Evolutionary conservation across 2,797 vertebrate genomes (phyloP), one percentile per base, ranked within the genome.

Genomic region (Bucorvus abyssinicus): DNA sequence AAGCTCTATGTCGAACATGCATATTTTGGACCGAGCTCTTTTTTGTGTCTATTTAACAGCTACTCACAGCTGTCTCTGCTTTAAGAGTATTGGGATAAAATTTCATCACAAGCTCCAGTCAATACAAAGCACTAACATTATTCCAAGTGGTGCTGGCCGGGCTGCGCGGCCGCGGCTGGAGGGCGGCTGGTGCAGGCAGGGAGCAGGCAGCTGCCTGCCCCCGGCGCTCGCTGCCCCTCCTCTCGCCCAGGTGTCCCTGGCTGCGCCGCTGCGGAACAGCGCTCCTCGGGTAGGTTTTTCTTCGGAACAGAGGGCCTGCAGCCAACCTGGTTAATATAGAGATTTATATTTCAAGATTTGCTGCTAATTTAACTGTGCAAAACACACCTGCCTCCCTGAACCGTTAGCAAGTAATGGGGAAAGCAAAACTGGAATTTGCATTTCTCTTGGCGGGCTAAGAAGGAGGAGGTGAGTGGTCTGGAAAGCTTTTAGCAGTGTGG

Each of bases 51-150:
- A 98, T 98, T 98, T 98, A 98, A 98, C 98, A 99, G 98, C 98
- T 98, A 98, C 98, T 98, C 98, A 98, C 99, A 99, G 99, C 98
- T 99, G 99, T 98, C 98, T 98, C 98, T 98, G 97, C 97, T 98
- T 98, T 98, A 98, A 98, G 98, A 97, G 97, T 98, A 98, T 98
- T 97, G 97, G 98, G 98, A 98, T 98, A 98, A 98, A 97, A 97
- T 98, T 98, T 98, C 98, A 98, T 98, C 97, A 60, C 88, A 55
- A 92, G 78, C 92, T 68, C 92, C 95, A 94, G 90, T 60, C 49
- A 32, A 95, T 44, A 83, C 94, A 92, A 90, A 77, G 65, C 65
- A 47, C 67, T 82, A 75, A 32, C 19, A 3, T 68, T 76, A 65
- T 47, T 79, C 79, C 21, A 26, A 76, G 84, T 14, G 70, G 7